A percentile compares a stretch with the other conserved stretches of the same genome.
phyloP scores from a whole-genome alignment of 2,888 invertebrate genomes.

The Anagyrus pseudococci region DNA sequence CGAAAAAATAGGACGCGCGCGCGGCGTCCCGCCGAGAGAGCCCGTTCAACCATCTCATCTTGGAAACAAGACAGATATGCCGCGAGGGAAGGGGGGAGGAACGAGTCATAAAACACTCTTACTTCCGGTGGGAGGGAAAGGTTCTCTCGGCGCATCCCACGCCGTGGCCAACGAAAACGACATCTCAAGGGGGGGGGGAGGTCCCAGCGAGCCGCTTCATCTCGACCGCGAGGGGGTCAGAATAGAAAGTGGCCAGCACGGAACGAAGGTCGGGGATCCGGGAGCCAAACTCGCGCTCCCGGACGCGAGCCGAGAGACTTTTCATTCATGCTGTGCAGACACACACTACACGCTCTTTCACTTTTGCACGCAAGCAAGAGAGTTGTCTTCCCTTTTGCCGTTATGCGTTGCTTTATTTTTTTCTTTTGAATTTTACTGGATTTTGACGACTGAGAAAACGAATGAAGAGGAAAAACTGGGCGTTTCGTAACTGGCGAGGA shows the following conservation, averaged over 20 bases:
- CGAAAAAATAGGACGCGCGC: too few relatives aligned
- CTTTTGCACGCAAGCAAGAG: background rate
- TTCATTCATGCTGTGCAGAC: conserved; percentile 47
- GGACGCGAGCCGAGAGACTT: conserved; percentile 11
- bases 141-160: background rate
- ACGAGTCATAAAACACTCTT: conserved; percentile 23
- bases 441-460: too few relatives aligned
- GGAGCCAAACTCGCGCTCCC: conserved; percentile 43
- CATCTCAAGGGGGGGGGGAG: conserved; percentile 42
- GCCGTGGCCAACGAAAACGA: conserved; percentile 55
- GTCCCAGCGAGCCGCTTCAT: too few relatives aligned
- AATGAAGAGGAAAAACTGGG: too few relatives aligned
- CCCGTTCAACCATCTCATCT: too few relatives aligned
- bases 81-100: background rate
- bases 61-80: too few relatives aligned
- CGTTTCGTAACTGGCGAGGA: too few relatives aligned
- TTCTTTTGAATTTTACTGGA: too few relatives aligned
- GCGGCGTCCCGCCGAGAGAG: too few relatives aligned
- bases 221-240: conserved; percentile 53
- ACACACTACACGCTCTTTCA: conserved; percentile 4
- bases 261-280: conserved; percentile 60
- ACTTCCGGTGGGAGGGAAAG: conserved; percentile 29
- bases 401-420: conserved; percentile 3
- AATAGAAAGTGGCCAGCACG: conserved; percentile 58
- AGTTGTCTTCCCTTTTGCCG: background rate